Conservation (phyloP, 2,797 vertebrate genomes). For the Leptatherina wallacei region DNA sequence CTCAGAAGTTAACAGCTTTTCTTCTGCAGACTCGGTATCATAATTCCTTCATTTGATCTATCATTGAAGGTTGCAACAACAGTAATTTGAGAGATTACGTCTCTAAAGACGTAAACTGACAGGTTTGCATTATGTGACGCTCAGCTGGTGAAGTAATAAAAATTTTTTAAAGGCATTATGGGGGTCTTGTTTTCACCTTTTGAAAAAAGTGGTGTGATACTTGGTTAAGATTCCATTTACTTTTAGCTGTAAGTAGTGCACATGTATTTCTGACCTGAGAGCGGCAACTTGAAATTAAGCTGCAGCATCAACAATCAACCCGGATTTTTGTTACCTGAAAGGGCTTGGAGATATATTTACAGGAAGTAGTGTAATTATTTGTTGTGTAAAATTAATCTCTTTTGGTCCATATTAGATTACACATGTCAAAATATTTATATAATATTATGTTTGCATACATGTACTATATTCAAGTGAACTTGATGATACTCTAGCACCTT, state of each 20-base stretch:
- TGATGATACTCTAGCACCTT: background rate
- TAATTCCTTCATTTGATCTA: background rate
- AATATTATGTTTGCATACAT: slow-evolving; percentile 3
- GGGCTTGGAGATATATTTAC: slow-evolving; percentile 3
- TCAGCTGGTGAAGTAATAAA: slow-evolving; percentile 65
- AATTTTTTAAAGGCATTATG: slow-evolving; percentile 64
- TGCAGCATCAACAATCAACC: slow-evolving; percentile 16
- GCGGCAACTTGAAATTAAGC: slow-evolving; percentile 20
- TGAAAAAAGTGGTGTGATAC: slow-evolving; percentile 8
- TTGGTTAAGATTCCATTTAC: slow-evolving; percentile 7
- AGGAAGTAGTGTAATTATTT: background rate
- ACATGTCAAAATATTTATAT: background rate
- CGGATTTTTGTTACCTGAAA: slow-evolving; percentile 7
- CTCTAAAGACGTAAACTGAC: slow-evolving; percentile 17
- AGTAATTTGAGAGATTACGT: background rate
- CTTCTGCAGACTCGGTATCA: background rate
- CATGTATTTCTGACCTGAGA: slow-evolving; percentile 54
- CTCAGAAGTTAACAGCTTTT: slow-evolving; percentile 1
- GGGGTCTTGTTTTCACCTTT: slow-evolving; percentile 28
- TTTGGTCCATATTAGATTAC: background rate
- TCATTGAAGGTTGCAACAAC: slow-evolving; percentile 2
- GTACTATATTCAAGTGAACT: slow-evolving; percentile 1
- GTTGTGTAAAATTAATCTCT: background rate
- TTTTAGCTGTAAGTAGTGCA: slow-evolving; percentile 8
- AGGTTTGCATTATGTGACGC: slow-evolving; percentile 23